These are phyloP conservation scores for Phalacrocorax carbo DNA, from an alignment of 2,113 vertebrate genomes.

Conservation along the genomic window DNA sequence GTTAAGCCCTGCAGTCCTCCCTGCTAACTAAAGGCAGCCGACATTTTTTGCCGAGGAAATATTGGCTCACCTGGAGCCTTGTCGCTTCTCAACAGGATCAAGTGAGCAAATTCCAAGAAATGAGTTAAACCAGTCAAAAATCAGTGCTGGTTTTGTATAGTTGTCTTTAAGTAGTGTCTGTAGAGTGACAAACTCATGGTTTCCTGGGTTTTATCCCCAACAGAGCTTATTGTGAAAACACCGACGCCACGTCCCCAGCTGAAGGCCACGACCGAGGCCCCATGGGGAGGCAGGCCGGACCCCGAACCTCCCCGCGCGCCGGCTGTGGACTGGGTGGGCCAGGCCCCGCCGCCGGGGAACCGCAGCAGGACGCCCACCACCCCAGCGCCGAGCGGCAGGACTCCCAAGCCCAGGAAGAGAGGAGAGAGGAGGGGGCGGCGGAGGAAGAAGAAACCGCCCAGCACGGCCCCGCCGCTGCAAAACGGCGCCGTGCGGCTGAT, in stretches of 20 bases:
- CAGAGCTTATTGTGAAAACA: slow-evolving; percentile 78
- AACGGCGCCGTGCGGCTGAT: slow-evolving; percentile 80
- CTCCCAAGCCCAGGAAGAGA: slow-evolving; percentile 26
- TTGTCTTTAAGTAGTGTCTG: not conserved
- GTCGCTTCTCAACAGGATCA: not conserved
- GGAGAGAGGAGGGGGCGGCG: slow-evolving; percentile 1
- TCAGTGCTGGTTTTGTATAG: rapidly evolving
- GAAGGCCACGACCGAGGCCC: not conserved
- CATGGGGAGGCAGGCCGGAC: not conserved
- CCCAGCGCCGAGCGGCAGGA: not conserved
- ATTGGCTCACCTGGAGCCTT: rapidly evolving
- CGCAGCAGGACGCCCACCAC: not conserved
- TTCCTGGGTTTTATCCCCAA: not conserved
- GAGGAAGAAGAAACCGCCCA: slow-evolving; percentile 52
- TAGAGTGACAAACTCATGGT: not conserved
- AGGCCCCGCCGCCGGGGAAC: slow-evolving; percentile 1
- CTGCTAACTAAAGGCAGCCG: not conserved
- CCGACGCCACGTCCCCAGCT: slow-evolving; percentile 31
- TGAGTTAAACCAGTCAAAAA: not conserved
- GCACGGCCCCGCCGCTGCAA: not conserved
- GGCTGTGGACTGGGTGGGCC: slow-evolving; percentile 63
- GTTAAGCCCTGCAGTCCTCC: not conserved
- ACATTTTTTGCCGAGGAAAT: not conserved
- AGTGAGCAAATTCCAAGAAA: not conserved
- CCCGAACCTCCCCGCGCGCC: not conserved